phyloP scores from a whole-genome alignment of 2,113 vertebrate genomes.

The Salvelinus namaycush region DNA sequence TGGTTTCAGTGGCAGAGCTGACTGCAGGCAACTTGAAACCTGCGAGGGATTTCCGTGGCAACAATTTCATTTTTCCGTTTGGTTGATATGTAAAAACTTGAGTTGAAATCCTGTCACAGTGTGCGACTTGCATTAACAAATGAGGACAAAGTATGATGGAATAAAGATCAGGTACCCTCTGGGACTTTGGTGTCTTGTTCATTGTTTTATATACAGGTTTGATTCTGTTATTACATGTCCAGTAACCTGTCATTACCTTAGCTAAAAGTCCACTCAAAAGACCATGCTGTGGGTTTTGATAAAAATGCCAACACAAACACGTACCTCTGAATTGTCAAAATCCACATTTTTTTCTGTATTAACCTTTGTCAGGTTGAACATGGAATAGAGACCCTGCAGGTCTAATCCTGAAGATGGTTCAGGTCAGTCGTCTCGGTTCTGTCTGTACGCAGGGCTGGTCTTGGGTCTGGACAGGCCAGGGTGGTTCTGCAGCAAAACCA shows the following conservation, averaged over 20 bases:
- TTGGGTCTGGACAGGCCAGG: too few relatives aligned
- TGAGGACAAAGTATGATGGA: constrained; percentile 43
- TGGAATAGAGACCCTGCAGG: too few relatives aligned
- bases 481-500: too few relatives aligned
- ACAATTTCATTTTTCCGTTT: not conserved
- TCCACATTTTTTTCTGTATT: too few relatives aligned
- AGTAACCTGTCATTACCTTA: not conserved
- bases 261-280: not conserved
- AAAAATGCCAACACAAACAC: too few relatives aligned
- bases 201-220: not conserved
- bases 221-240: not conserved
- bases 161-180: constrained; percentile 49
- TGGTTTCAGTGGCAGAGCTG: constrained; percentile 23
- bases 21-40: constrained; percentile 47
- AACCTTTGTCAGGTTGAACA: too few relatives aligned
- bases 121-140: constrained; percentile 52
- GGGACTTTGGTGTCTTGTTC: constrained; percentile 8
- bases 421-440: too few relatives aligned
- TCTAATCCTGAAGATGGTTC: too few relatives aligned
- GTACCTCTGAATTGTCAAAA: too few relatives aligned
- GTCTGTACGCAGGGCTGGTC: too few relatives aligned
- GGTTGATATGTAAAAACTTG: constrained; percentile 30
- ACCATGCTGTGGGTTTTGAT: too few relatives aligned
- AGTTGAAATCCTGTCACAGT: constrained; percentile 53
- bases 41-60: constrained; percentile 39